A percentile compares a stretch with the other conserved stretches of the same genome.
Conservation (phyloP, 2,888 invertebrate species). For the Drosophila mettleri region DNA sequence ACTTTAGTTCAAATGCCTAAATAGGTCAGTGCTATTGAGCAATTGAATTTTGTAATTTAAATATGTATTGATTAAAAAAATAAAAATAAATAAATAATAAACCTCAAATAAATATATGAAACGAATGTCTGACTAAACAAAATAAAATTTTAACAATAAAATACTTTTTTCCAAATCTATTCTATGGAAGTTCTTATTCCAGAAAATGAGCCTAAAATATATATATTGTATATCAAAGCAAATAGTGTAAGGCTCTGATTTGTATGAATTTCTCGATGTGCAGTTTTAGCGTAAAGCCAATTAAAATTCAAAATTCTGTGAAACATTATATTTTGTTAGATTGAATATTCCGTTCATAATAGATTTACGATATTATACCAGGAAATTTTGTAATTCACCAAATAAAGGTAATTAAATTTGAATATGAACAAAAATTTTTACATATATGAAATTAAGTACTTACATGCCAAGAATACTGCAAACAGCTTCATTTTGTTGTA, state of each 20-base stretch:
- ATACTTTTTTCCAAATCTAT: too few relatives aligned
- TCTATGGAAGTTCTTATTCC: too few relatives aligned
- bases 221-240: neutral
- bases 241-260: too few relatives aligned
- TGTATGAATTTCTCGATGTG: neutral
- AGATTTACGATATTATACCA: neutral
- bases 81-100: neutral
- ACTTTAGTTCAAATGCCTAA: slow-evolving; percentile 30
- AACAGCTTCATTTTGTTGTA: slow-evolving; percentile 76
- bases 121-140: neutral
- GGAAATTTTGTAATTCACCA: neutral
- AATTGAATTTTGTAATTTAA: slow-evolving; percentile 18
- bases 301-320: slow-evolving; percentile 20
- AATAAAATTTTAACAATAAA: too few relatives aligned
- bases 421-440: neutral
- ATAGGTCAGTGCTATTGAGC: slow-evolving; percentile 55
- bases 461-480: slow-evolving; percentile 79
- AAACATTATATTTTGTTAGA: slow-evolving; percentile 17
- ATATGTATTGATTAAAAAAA: slow-evolving; percentile 26
- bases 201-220: too few relatives aligned
- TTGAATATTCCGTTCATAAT: neutral
- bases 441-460: slow-evolving; percentile 45
- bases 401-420: slow-evolving; percentile 2
- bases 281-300: slow-evolving; percentile 6
- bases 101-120: slow-evolving; percentile 25